These are phyloP conservation scores for Melanocharis versteri DNA, from an alignment of 2,113 vertebrate genomes.

Conservation along the genomic window DNA sequence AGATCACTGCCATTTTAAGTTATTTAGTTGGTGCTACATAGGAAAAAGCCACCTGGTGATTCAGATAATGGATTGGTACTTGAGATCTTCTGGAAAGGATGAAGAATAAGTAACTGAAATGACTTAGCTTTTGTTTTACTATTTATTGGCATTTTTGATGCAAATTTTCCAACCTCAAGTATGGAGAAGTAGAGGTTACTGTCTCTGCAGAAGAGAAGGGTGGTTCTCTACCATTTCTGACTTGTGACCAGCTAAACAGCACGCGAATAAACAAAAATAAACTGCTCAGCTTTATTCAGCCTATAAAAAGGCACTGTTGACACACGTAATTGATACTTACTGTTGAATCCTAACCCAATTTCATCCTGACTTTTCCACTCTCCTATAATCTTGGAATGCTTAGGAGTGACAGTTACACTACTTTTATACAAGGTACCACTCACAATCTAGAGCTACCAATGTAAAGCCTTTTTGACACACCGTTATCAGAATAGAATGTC, in stretches of 20 bases:
- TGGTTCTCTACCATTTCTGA: not conserved
- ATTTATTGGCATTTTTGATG: not conserved
- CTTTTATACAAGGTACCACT: not conserved
- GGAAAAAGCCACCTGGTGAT: not conserved
- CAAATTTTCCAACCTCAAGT: not conserved
- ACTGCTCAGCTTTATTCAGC: not conserved
- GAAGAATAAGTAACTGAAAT: not conserved
- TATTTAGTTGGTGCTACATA: not conserved
- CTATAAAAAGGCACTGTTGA: not conserved
- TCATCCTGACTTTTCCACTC: not conserved
- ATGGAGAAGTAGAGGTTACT: not conserved
- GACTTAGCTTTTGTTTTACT: not conserved
- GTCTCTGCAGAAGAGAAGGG: not conserved
- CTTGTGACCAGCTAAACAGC: not conserved
- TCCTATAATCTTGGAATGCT: not conserved
- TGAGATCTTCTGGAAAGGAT: not conserved
- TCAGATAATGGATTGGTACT: not conserved
- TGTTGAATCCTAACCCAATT: not conserved
- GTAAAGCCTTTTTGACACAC: not conserved
- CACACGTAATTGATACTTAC: not conserved
- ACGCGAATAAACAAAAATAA: not conserved
- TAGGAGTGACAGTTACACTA: not conserved
- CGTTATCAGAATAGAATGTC: not conserved
- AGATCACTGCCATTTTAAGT: not conserved
- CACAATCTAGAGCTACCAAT: not conserved